Base-by-base conservation (phyloP, 2,797 vertebrate genomes). In the Ataeniobius toweri region DNA sequence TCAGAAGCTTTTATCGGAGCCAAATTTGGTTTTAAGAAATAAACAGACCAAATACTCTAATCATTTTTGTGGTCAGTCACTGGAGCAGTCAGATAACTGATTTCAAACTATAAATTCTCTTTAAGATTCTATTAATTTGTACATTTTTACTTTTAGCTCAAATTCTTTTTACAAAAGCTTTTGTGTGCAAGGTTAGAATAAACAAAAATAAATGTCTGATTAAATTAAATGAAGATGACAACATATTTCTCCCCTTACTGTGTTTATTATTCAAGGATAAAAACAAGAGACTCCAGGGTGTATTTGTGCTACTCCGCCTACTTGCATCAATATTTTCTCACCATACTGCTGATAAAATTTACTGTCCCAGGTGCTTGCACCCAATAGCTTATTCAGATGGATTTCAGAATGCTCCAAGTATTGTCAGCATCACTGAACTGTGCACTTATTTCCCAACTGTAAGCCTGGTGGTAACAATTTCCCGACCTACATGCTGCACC, bases 371-470 rank as follows among this genome's bases (percentile, higher is more conserved):
- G 81, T 87, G 85, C 28, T 3, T 85, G 74, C 56, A 61, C 68
- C 80, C 78, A 80, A 88, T 83, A 81, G 79, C 78, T 89, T 84
- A 88, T 86, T 89, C 68, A 85, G 83, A 90, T 84, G 48, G 72
- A 22, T 77, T 90, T 65, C 68, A 53, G 85, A 89, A 80, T 73
- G 78, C 61, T 85, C 53, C 0, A 4, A 82, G 79, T 83, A 80
- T 87, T 87, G 82, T 88, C 80, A 78, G 82, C 73, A 73, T 55
- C 83, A 80, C 77, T 88, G 83, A 91, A 83, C 85, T 86, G 80
- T 89, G 84, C 87, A 85, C 85, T 89, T 85, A 87, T 91, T 89
- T 87, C 75, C 82, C 81, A 59, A 73, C 36, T 86, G 83, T 78
- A 61, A 86, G 74, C 84, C 83, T 22, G 1, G 69, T 72, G 83